Evolutionary conservation across 1,140 invertebrate genomes (phyloP), one percentile per base, ranked within the genome.

Genomic region (Papilio polyxenes): DNA sequence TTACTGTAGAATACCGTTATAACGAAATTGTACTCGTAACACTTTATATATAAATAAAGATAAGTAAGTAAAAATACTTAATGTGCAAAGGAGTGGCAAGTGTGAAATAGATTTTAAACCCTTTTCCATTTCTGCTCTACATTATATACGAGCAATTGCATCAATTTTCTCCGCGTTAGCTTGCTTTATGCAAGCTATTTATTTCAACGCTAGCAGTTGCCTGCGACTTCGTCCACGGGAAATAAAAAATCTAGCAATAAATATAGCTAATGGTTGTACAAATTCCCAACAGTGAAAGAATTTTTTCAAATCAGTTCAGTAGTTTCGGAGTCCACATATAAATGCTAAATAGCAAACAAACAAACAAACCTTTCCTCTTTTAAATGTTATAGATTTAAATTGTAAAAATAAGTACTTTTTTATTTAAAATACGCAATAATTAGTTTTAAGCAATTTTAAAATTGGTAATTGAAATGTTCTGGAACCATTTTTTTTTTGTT

Each of bases 41-140:
- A 31, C 20, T 48, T 77, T 77, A 51, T 75, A 40, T 48, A 44
- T 77, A 20, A 53, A 77, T 77, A 77, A 77, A 77, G 48, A 77
- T 77, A 77, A 53, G 37, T 53, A 53, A 51, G 20, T 20, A 76
- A 23, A 48, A 1, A 77, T 31, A 56, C 49, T 51, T 56, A 53
- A 77, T 51, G 44, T 49, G 20, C 23, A 5, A 23, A 53, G 49
- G 75, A 49, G 49, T 49, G 75, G 49, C 17, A 3, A 53, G 65
- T 72, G 65, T 72, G 31, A 65, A 65, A 31, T 31, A 13, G 62
- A 65, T 65, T 76, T 76, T 77, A 77, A 77, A 20, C 3, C 9
- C n/a, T 37, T 77, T 77, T 37, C 40, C 9, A 53, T 76, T 53
- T 23, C 20, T 53, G 75, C 48, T n/a, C 49, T 77, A 53, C 23